Base-by-base conservation (phyloP, 2,888 invertebrate species). In the Xestia ashworthii region DNA sequence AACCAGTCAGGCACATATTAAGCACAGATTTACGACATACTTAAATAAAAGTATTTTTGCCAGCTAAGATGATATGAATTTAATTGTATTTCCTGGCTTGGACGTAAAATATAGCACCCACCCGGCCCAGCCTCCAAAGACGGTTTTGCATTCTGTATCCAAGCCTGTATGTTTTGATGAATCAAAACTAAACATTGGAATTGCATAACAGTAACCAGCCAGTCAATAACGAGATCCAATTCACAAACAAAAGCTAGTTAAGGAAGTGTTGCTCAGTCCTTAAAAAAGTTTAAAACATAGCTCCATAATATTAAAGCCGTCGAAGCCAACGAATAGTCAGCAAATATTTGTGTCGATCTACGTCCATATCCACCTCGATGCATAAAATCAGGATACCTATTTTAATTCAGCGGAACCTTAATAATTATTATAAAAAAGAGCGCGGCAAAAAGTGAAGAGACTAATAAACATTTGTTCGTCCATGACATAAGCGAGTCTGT, bases 401-500 rank as follows among this genome's bases (percentile, higher is more conserved):
- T 38, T 70, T 74, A 66, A 78, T 73, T 70, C 72, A 65, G 71
- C 84, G 88, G 90, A 90, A 89, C 90, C 91, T 84, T 85, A 90
- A 88, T 87, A 74, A 78, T 66, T 76, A 71, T 82, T 85, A 90
- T 90, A 91, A 93, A 92, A 82, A 76, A 82, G 8, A 53, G 16
- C 88, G 62, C 71, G 74, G 73, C 86, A 95, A 95, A 94, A 95
- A 83, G n/a, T 93, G 91, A 93, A 92, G 93, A 93, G 89, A 89
- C 82, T 87, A 85, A 89, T 91, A 93, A 93, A 93, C 90, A 92
- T n/a, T 92, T 83, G 90, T 82, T 73, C 82, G 88, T 89, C 86
- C 90, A 94, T 94, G 93, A 93, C 93, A 93, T 93, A 92, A 93
- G 93, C 92, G 73, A 65, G 81, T 64, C 76, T 78, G 90, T 94